These are phyloP conservation scores for Geotria australis DNA, from an alignment of 2,797 vertebrate species.

Conservation along the genomic window DNA sequence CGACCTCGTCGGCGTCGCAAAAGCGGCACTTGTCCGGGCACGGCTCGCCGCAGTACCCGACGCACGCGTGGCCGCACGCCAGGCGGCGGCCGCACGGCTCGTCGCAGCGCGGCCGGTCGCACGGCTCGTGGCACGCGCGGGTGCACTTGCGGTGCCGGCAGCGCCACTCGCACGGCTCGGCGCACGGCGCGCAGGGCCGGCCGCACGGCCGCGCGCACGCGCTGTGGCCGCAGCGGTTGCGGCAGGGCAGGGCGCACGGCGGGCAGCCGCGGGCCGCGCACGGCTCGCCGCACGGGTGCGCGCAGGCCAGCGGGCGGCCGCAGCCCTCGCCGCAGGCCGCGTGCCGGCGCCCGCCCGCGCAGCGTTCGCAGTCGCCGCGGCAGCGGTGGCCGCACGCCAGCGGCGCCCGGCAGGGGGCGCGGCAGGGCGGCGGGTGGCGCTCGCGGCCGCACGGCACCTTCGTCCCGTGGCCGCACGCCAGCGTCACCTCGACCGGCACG, in stretches of 20 bases:
- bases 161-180: slow-evolving; percentile 38
- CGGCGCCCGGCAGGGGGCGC: slow-evolving; percentile 1
- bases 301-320: slow-evolving; percentile 2
- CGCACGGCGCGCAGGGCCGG: slow-evolving; percentile 28
- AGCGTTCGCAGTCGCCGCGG: slow-evolving; percentile 2
- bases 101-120: slow-evolving; percentile 3
- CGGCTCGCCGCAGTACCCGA: slow-evolving; percentile 6
- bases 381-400: slow-evolving; percentile 5
- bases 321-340: slow-evolving; percentile 2
- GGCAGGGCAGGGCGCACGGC: slow-evolving; percentile 3
- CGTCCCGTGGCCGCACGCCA: slow-evolving; percentile 3
- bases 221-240: slow-evolving; percentile 4
- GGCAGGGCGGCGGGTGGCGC: slow-evolving; percentile 2
- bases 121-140: slow-evolving; percentile 4
- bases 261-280: slow-evolving; percentile 3
- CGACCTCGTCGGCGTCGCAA: slow-evolving; percentile 7
- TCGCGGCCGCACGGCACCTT: slow-evolving; percentile 1
- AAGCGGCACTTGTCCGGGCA: slow-evolving; percentile 5
- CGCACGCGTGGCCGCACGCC: slow-evolving; percentile 4
- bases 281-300: slow-evolving; percentile 3
- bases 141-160: slow-evolving; percentile 21
- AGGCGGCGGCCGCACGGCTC: slow-evolving; percentile 2
- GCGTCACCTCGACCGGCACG: slow-evolving; percentile 1
- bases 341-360: slow-evolving; percentile 1
- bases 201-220: not conserved